phyloP scores from a whole-genome alignment of 23 tunicate species.

The Diplosoma virens region DNA sequence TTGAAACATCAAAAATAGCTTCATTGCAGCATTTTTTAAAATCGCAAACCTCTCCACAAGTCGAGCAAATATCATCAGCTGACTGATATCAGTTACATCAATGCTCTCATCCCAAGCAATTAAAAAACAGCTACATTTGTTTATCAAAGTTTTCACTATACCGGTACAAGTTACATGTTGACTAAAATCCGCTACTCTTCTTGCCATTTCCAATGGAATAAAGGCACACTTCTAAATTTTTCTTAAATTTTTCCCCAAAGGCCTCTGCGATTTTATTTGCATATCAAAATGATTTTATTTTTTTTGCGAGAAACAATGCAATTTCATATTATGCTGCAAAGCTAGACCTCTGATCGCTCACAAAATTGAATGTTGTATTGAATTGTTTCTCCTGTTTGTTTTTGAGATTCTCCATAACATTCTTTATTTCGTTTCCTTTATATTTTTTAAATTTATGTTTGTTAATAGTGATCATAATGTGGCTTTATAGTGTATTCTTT shows the following conservation, averaged over 20 bases:
- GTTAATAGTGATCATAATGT: constrained; percentile 18
- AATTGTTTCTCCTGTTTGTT: constrained; percentile 17
- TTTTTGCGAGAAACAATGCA: constrained; percentile 18
- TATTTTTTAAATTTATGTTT: constrained; percentile 18
- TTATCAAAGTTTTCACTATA: constrained; percentile 21
- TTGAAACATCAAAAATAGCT: too few species aligned
- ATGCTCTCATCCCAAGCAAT: constrained; percentile 24
- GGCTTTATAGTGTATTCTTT: constrained; percentile 14
- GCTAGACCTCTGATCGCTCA: constrained; percentile 6
- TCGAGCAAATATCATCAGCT: constrained; percentile 21
- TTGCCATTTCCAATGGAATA: constrained; percentile 10
- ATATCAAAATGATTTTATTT: constrained; percentile 11
- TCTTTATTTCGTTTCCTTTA: constrained; percentile 1
- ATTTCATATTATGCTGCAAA: constrained; percentile 26
- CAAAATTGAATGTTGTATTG: constrained; percentile 5
- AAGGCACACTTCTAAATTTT: constrained; percentile 24
- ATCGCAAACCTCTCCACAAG: too few species aligned
- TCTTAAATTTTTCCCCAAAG: constrained; percentile 6
- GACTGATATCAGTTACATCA: constrained; percentile 23
- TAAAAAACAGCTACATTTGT: constrained; percentile 21
- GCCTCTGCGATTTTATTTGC: constrained; percentile 1
- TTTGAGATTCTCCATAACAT: constrained; percentile 1
- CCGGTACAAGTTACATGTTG: constrained; percentile 18
- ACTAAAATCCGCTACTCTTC: constrained; percentile 1
- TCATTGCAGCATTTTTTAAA: too few species aligned